Evolutionary conservation across 92 coral and sea anemone species (phyloP), one percentile per base, ranked within the genome.

Genomic region (Nematostella vectensis): DNA sequence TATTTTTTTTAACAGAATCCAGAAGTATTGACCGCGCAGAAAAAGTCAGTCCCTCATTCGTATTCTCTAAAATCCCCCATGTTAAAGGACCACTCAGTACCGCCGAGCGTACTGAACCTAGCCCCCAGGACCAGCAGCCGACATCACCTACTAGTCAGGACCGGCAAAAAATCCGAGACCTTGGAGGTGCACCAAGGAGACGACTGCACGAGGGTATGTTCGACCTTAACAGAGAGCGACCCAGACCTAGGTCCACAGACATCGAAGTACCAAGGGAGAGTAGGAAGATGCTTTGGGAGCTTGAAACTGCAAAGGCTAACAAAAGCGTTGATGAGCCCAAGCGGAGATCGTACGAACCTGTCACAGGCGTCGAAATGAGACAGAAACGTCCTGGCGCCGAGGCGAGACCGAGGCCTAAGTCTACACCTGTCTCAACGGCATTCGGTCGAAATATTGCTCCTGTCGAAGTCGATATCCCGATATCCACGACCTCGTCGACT

Each of bases 31-130:
- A 65, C 13, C 37, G 25, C 40, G 12, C 48, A 1, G 4, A 15
- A 6, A 17, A 8, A 19, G 50, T 65, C 8, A 65, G 71, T 54
- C 71, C 71, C 9, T 65, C 71, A 0, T 13, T 53, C 19, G 71
- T 65, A 21, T 54, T 78, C 29, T 72, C 84, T 22, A 78, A 78
- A 30, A 70, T 78, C 11, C 84, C 84, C n/a, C 84, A 78, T 40
- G 84, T 78, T 10, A 57, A 29, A 38, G 65, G 73, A 16, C 39
- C 75, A 3, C 31, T 47, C 15, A 50, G 49, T 3, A 51, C 60
- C 13, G 25, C 56, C 26, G 69, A 61, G 9, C 18, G 4, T 19
- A 27, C 49, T 21, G 62, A 19, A 3, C 37, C 24, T 17, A 44
- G 36, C 22, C 49, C 58, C 2, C 1, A 20, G 4, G 29, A 20